Evolutionary conservation across 2,113 vertebrate species (phyloP), one percentile per base, ranked within the genome.

Genomic region (Scopus umbretta): DNA sequence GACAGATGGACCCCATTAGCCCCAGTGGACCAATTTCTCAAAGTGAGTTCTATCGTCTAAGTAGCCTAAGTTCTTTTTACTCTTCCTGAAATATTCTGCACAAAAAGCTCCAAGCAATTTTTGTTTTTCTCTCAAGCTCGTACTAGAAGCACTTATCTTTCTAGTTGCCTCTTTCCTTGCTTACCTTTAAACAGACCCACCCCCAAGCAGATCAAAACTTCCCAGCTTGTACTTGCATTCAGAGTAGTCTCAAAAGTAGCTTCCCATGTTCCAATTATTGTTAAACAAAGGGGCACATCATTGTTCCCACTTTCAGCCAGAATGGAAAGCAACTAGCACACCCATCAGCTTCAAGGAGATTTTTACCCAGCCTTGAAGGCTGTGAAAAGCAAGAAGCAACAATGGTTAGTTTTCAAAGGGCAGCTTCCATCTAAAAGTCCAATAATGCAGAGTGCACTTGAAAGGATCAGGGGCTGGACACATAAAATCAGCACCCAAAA

Each of bases 391-490:
- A 93, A 86, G 86, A 93, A 88, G 55, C 63, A 97, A 92, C 90
- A 97, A 97, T 95, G 81, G 85, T 52, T 90, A 42, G 38, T 92
- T 96, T 94, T 95, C 86, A 92, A 78, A 92, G 83, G 91, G 86
- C 80, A 92, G 32, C 65, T 87, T 93, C 92, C 53, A 94, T 90
- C 78, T 86, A n/a, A 27, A 86, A 96, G 71, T 86, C 79, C 90
- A 93, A 94, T 94, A 96, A 96, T 30, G 42, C 63, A 70, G 94
- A 96, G 80, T 93, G 92, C 90, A 92, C 96, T 97, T 90, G 74
- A 96, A 94, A 95, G 67, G 79, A 88, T 90, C 40, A 36, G 29
- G 92, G 67, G n/a, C 84, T 76, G 70, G 53, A 76, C 66, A 75
- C 45, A 65, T 45, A 76, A 94, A 97, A 96, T 93, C 93, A 93